Conservation (phyloP, 1,140 invertebrate species). For the Diorhabda carinulata region DNA sequence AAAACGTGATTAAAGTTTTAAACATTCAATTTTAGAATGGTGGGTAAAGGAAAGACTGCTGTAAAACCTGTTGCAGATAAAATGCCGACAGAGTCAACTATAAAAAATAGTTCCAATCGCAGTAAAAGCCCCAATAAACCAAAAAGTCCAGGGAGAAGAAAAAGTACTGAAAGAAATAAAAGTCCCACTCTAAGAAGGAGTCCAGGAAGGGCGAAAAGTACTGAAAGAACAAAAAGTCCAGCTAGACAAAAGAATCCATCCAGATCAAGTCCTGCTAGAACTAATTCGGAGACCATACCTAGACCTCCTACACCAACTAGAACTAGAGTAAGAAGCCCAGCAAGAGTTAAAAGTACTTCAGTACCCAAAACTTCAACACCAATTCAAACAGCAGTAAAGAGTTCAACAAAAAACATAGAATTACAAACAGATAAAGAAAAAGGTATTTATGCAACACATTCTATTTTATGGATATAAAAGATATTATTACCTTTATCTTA, state of each 20-base stretch:
- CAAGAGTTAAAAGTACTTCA: conserved; percentile 3
- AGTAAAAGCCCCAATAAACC: conserved; percentile 14
- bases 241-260: conserved; percentile 11
- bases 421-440: conserved; percentile 17
- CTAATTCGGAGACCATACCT: conserved; percentile 2
- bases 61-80: background rate
- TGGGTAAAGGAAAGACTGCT: conserved; percentile 13
- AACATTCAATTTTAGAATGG: conserved; percentile 1
- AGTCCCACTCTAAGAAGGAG: conserved; percentile 8
- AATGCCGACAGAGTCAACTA: background rate
- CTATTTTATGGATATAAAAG: background rate
- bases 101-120: background rate
- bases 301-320: conserved; percentile 13
- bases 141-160: conserved; percentile 5
- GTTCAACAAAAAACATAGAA: conserved; percentile 17
- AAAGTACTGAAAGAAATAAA: background rate
- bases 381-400: conserved; percentile 14
- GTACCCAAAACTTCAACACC: conserved; percentile 16
- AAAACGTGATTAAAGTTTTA: background rate
- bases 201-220: conserved; percentile 28
- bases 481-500: background rate
- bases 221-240: conserved; percentile 34
- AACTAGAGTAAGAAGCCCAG: conserved; percentile 7
- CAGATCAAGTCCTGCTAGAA: conserved; percentile 8
- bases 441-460: conserved; percentile 8